These are phyloP conservation scores for Diglossa brunneiventris DNA, from an alignment of 2,113 vertebrate genomes.

Conservation along the genomic window DNA sequence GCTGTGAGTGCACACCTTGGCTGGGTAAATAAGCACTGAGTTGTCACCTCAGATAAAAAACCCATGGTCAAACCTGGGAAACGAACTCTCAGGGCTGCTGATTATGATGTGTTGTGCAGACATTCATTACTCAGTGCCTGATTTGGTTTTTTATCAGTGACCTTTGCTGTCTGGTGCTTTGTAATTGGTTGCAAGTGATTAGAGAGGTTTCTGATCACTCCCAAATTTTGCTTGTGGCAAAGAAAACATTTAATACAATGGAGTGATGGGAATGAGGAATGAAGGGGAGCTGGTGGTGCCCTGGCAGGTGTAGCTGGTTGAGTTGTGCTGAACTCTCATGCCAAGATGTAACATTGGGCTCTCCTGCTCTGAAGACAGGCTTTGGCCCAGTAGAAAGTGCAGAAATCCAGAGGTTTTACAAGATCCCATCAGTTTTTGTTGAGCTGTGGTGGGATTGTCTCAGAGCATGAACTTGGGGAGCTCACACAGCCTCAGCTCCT, in stretches of 20 bases:
- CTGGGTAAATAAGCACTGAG: background rate
- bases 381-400: background rate
- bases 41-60: background rate
- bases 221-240: background rate
- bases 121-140: background rate
- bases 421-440: background rate
- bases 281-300: background rate
- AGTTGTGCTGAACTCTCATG: background rate
- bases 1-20: background rate
- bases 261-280: background rate
- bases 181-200: background rate
- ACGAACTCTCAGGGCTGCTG: background rate
- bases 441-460: background rate
- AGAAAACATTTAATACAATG: background rate
- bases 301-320: background rate
- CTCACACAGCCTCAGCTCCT: background rate
- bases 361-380: background rate
- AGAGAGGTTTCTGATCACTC: background rate
- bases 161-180: background rate
- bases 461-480: rapidly evolving
- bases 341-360: background rate
- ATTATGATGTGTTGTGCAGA: background rate
- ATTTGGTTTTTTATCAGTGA: background rate
- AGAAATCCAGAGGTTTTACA: background rate
- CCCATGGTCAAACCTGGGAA: background rate